These are phyloP conservation scores for Enteromius mattozi DNA, from an alignment of 2,797 vertebrate species.

Conservation along the genomic window DNA sequence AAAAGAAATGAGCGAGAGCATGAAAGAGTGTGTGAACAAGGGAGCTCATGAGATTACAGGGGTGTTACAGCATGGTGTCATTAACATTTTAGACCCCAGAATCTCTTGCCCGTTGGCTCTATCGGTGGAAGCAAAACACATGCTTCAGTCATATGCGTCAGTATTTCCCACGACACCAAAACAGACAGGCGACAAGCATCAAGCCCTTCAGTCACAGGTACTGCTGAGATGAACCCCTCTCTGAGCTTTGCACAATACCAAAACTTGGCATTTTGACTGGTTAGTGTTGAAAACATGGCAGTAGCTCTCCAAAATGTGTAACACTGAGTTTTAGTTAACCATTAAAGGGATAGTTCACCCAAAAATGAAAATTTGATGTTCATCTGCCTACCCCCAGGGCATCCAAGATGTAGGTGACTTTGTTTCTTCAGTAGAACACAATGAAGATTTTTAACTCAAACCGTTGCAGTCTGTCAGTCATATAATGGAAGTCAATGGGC, in stretches of 20 bases:
- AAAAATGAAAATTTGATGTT: too few species aligned
- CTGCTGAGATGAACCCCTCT: slow-evolving; percentile 26
- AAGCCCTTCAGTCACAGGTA: slow-evolving; percentile 37
- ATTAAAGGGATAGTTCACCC: too few species aligned
- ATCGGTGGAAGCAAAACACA: slow-evolving; percentile 49
- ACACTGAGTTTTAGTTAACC: neutral
- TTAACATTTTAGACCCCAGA: slow-evolving; percentile 64
- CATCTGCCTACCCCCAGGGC: too few species aligned
- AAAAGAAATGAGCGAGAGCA: slow-evolving; percentile 37
- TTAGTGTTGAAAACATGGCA: neutral
- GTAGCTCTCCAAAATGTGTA: neutral
- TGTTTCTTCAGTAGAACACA: too few species aligned
- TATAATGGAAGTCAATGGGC: too few species aligned
- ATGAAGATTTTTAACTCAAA: too few species aligned
- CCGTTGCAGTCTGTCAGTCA: too few species aligned
- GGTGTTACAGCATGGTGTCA: slow-evolving; percentile 58
- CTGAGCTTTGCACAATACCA: slow-evolving; percentile 10
- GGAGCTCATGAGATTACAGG: slow-evolving; percentile 57
- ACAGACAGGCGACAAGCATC: slow-evolving; percentile 48
- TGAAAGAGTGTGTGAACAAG: slow-evolving; percentile 21
- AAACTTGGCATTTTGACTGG: neutral
- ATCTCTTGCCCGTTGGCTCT: slow-evolving; percentile 41
- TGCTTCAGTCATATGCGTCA: slow-evolving; percentile 49
- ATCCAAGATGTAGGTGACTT: too few species aligned
- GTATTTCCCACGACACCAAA: slow-evolving; percentile 30